Evolutionary conservation across 2,888 invertebrate species (phyloP).

Genomic region (Papilio elwesi): DNA sequence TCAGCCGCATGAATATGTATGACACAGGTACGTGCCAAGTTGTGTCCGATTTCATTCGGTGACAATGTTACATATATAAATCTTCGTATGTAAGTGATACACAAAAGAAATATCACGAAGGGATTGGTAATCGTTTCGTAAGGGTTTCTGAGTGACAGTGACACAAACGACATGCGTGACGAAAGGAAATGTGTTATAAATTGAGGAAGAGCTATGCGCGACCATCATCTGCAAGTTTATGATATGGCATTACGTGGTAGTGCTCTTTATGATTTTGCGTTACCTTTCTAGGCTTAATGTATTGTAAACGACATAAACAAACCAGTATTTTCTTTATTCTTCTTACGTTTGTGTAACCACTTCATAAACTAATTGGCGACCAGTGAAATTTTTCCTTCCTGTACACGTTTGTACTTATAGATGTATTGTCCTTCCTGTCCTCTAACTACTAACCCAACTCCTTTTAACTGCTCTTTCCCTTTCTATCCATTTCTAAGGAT

Average conservation of each 20-base stretch:
- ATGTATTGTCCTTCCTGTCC: neutral
- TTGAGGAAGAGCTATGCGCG: constrained; percentile 49
- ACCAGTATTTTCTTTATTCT: neutral
- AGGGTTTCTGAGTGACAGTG: neutral
- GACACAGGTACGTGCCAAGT: too few relatives aligned
- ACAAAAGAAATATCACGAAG: neutral
- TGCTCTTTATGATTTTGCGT: neutral
- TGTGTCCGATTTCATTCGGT: too few relatives aligned
- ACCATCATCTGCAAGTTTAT: constrained; percentile 21
- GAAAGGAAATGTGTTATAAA: constrained; percentile 50
- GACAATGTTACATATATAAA: too few relatives aligned
- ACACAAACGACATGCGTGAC: constrained; percentile 38
- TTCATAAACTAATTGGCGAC: neutral
- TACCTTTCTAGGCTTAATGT: constrained; percentile 5
- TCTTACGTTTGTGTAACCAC: neutral
- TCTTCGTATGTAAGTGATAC: too few relatives aligned
- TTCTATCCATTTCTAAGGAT: too few relatives aligned
- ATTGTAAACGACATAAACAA: constrained; percentile 14
- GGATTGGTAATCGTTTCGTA: neutral
- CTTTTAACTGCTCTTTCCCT: too few relatives aligned
- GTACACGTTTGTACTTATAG: too few relatives aligned
- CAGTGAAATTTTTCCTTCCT: neutral
- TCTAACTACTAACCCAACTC: too few relatives aligned
- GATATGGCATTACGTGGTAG: constrained; percentile 9
- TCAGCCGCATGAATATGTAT: too few relatives aligned